Base-by-base conservation (phyloP, 2,888 invertebrate genomes). In the Lingula anatina region DNA sequence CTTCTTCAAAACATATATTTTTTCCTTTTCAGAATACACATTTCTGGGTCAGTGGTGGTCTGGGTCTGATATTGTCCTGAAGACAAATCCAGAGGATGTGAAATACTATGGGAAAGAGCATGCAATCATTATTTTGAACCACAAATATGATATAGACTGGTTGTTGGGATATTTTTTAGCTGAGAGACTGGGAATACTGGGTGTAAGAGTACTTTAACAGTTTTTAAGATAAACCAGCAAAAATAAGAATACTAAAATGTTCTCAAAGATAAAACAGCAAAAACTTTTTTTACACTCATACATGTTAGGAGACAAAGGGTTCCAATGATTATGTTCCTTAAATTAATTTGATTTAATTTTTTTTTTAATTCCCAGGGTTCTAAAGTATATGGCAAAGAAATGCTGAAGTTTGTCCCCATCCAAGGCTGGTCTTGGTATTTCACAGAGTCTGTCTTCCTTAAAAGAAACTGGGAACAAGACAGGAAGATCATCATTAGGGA, bases 341-440 rank as follows among this genome's bases (percentile, higher is more conserved):
- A n/a, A n/a, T n/a, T n/a, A n/a, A n/a, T n/a, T n/a, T n/a, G n/a
- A n/a, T n/a, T n/a, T n/a, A n/a, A n/a, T n/a, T n/a, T n/a, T n/a
- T n/a, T n/a, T n/a, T n/a, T n/a, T n/a, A n/a, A n/a, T n/a, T 83
- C 83, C 64, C 77, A 90, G 86, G 91, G 91, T 75, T 90, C 92
- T 64, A 94, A 95, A 81, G 91, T 94, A 0, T 94, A 91, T 76
- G 92, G 91, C 1, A 96, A 96, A 79, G 90, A 91, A 78, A 87
- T 87, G 15, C 86, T 95, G 57, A 86, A 88, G 63, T 93, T 89
- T 75, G 82, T 95, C 57, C 96, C 96, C 2, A 61, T 91, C 9
- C 84, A 95, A 62, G 95, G 95, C 31, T 96, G 95, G 95, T 87
- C 89, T 66, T 96, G 94, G 93, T 90, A 90, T 79, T 90, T 93